Percentiles rank a stretch among this genome's conserved stretches.
Evolutionary conservation across 1,140 invertebrate genomes (phyloP).

Genomic region (Agraylea sexmaculata): DNA sequence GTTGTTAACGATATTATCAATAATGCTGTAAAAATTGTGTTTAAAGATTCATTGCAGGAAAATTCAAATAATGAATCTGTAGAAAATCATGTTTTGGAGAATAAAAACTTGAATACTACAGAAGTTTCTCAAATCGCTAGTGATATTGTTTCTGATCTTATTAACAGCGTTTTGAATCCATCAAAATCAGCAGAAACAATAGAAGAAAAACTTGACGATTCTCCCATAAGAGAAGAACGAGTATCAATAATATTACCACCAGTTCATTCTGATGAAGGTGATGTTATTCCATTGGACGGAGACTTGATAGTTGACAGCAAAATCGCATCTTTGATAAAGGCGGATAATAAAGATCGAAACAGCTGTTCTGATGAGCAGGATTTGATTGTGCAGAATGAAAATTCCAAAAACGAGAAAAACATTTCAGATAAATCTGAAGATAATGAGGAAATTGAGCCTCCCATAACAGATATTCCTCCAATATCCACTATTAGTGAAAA

Average conservation of each 20-base stretch:
- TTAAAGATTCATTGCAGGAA: conserved; percentile 32
- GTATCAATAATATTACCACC: conserved; percentile 22
- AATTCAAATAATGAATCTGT: conserved; percentile 34
- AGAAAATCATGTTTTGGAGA: conserved; percentile 4
- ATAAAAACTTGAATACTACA: conserved; percentile 22
- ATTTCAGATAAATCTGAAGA: conserved; percentile 27
- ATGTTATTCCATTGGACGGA: conserved; percentile 34
- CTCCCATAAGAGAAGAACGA: no score
- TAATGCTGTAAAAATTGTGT: conserved; percentile 36
- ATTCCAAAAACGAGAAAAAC: conserved; percentile 29
- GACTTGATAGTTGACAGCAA: conserved; percentile 28
- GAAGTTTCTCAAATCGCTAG: conserved; percentile 9
- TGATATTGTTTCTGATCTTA: conserved; percentile 11
- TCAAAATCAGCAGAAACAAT: conserved; percentile 23
- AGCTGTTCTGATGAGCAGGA: conserved; percentile 11
- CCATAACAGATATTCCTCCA: conserved; percentile 53
- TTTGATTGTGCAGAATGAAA: conserved; percentile 25
- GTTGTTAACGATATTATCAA: conserved; percentile 38
- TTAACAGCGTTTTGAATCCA: conserved; percentile 8
- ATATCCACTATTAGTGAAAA: conserved; percentile 62
- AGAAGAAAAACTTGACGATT: conserved; percentile 18
- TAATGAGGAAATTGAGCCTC: conserved; percentile 39
- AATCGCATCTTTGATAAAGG: conserved; percentile 17
- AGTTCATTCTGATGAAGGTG: conserved; percentile 32
- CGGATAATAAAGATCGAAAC: conserved; percentile 25